Evolutionary conservation across 2,888 invertebrate genomes (phyloP), one percentile per base, ranked within the genome.

Genomic region (Tachystola acroxantha): DNA sequence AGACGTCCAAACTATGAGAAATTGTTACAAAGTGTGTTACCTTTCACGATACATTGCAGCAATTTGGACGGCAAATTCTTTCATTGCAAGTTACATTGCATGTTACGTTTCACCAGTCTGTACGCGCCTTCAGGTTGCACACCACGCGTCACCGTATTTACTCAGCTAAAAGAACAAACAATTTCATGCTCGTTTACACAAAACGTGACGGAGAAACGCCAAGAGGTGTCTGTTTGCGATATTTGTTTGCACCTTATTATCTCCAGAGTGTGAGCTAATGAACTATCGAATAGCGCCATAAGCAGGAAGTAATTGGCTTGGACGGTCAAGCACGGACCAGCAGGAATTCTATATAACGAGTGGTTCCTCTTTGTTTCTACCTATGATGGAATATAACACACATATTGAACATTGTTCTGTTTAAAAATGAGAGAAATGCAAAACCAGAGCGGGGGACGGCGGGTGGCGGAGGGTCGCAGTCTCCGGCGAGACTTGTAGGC

Each of bases 161-260:
- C 48, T 51, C 49, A 61, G 55, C 53, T 72, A 70, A 68, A 70
- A 69, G 60, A 61, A 53, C 58, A 75, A 68, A 71, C 43, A 51
- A 60, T 58, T 59, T 61, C 46, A 57, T 59, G 56, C 55, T 42
- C 40, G 53, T 50, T 61, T 59, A 52, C 53, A 57, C 39, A 50
- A 46, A 50, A 56, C 53, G 57, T 56, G 63, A 57, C 48, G 48
- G 52, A 53, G 63, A 57, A 62, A 66, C 42, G 49, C 43, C 45
- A 55, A 57, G 57, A 62, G 58, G 64, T 64, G 61, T 69, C 50
- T 54, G 55, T 64, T 61, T 57, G 61, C 49, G 40, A 54, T 57
- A 60, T 59, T 57, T 42, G 52, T 66, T 62, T 60, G 57, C 58
- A 59, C 57, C 53, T 64, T 50, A 64, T 68, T 70, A 67, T 64